Evolutionary conservation across 30 jellyfish, hydroid and myxozoan genomes (phyloP).

Genomic region (Chrysaora quinquecirrha): DNA sequence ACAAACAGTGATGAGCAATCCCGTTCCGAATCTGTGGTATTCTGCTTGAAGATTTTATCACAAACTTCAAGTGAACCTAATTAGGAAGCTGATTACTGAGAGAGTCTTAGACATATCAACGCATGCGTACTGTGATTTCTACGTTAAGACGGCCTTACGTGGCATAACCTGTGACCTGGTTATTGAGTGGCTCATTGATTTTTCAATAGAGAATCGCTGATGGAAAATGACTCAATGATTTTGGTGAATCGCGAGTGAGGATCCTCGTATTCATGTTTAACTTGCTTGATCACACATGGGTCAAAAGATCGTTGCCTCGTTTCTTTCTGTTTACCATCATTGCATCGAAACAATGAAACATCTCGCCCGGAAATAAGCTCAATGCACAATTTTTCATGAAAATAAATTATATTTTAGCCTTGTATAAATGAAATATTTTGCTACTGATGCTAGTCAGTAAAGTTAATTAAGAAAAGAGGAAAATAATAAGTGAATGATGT

Average conservation of each 20-base stretch:
- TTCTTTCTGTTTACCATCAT: conserved; percentile 32
- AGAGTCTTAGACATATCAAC: conserved; percentile 49
- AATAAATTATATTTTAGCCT: background rate
- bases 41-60: conserved; percentile 51
- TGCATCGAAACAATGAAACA: conserved; percentile 45
- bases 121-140: conserved; percentile 73
- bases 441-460: conserved; percentile 30
- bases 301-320: conserved; percentile 46
- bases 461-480: background rate
- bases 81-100: conserved; percentile 66
- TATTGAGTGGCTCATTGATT: conserved; percentile 56
- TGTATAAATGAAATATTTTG: conserved; percentile 14
- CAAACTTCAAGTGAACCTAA: conserved; percentile 65
- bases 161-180: conserved; percentile 74
- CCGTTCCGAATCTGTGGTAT: background rate
- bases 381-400: conserved; percentile 17
- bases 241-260: conserved; percentile 35
- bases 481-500: background rate
- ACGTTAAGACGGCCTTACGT: conserved; percentile 81
- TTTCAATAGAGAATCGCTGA: conserved; percentile 45
- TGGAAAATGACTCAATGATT: conserved; percentile 78
- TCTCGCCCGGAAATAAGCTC: conserved; percentile 32
- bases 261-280: conserved; percentile 25
- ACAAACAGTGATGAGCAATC: background rate
- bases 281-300: conserved; percentile 52